Base-by-base conservation (phyloP, 1,140 invertebrate genomes). In the Diabrotica virgifera region DNA sequence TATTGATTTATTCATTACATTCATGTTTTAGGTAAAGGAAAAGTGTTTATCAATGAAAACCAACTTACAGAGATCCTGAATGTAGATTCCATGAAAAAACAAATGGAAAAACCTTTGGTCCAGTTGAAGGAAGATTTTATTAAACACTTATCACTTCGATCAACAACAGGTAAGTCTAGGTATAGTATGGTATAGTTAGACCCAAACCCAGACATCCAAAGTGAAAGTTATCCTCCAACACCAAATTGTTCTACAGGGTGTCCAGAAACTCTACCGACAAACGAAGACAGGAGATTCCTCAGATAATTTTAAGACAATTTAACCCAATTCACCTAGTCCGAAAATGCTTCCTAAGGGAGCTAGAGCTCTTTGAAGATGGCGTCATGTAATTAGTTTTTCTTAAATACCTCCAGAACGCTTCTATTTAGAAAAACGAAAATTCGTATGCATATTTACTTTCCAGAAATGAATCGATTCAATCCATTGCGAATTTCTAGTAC, bases 71-170 rank as follows among this genome's bases (percentile, higher is more conserved):
- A 91, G 71, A 70, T 93, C 4, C 79, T 96, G 0, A 83, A 94
- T 73, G 76, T 90, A 13, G 85, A 90, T 36, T 81, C 84, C 14
- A 80, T 93, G 14, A 89, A 85, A 76, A 76, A 73, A 5, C 82
- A 90, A 72, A 85, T 95, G 80, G 78, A 89, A 56, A 81, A 82
- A 55, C 78, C 82, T 11, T 74, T 95, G 11, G 85, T 88, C 10
- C 82, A 84, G 61, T 84, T 95, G 78, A 92, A 92, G 77, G 84
- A 90, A 24, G 88, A 93, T 60, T 94, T 89, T 73, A 81, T 90
- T 0, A 91, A 94, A 74, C 85, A 94, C 75, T 80, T 96, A 14
- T 88, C 86, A 8, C 63, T 92, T 37, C 83, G 91, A 36, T 90
- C 91, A 1, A 84, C 85, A 0, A 82, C 85, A 62, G 90, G 81